A percentile compares a stretch with the other conserved stretches of the same genome.
Evolutionary conservation across 2,888 invertebrate species (phyloP).

Genomic region (Nematopogon swammerdamellus): DNA sequence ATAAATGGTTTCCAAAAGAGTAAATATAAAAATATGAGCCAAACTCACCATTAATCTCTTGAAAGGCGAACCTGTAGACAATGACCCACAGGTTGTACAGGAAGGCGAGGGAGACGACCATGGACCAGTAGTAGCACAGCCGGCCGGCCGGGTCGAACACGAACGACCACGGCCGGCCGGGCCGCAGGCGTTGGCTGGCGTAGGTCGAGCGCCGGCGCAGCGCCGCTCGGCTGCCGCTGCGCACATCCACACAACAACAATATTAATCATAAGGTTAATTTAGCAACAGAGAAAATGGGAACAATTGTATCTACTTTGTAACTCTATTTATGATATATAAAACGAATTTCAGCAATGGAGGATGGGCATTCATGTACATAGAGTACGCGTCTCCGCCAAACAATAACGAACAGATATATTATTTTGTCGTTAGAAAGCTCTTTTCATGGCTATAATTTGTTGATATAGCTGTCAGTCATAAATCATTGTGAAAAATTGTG

Average conservation of each 20-base stretch:
- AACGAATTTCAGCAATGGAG: too few relatives aligned
- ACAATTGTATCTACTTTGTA: too few relatives aligned
- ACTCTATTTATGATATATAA: too few relatives aligned
- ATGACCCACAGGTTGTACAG: slow-evolving; percentile 98
- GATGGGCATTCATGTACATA: too few relatives aligned
- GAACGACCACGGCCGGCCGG: slow-evolving; percentile 85
- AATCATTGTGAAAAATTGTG: too few relatives aligned
- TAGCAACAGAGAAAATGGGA: too few relatives aligned
- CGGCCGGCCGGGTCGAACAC: slow-evolving; percentile 98
- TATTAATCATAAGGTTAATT: background rate
- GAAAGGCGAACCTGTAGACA: slow-evolving; percentile 98
- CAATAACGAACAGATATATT: too few relatives aligned
- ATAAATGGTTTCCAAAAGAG: slow-evolving; percentile 3
- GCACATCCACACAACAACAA: slow-evolving; percentile 13
- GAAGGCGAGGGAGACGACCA: slow-evolving; percentile 94
- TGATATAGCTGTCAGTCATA: too few relatives aligned
- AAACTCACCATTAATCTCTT: slow-evolving; percentile 91
- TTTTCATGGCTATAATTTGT: too few relatives aligned
- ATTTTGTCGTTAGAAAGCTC: too few relatives aligned
- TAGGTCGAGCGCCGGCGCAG: slow-evolving; percentile 60
- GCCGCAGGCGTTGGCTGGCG: slow-evolving; percentile 59
- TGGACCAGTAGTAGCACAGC: slow-evolving; percentile 95
- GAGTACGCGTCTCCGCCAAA: too few relatives aligned
- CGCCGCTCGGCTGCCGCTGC: slow-evolving; percentile 40
- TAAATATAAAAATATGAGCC: too few relatives aligned